phyloP scores from a whole-genome alignment of 64 coral and sea anemone species.

The Stichodactyla helianthus region DNA sequence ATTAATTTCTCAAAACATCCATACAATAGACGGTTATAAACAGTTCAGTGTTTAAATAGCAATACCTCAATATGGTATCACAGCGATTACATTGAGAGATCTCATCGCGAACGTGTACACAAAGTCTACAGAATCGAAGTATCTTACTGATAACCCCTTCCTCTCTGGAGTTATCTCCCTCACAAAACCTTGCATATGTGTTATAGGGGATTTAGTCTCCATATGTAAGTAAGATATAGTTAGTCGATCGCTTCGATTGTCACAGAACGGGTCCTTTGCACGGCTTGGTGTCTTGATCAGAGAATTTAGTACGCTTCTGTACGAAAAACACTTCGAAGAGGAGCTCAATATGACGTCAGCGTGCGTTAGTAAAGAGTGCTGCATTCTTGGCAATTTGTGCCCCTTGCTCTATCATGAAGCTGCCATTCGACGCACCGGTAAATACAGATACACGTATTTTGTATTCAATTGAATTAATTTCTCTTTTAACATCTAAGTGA shows the following conservation, averaged over 20 bases:
- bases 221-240: constrained; percentile 79
- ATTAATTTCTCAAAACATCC: constrained; percentile 66
- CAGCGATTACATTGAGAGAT: constrained; percentile 87
- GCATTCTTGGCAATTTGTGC: constrained; percentile 72
- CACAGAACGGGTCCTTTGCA: constrained; percentile 15
- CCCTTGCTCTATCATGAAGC: constrained; percentile 23
- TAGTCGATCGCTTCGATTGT: constrained; percentile 45
- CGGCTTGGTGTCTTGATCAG: background rate
- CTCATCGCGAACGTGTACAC: constrained; percentile 87
- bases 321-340: background rate
- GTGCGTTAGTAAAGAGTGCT: constrained; percentile 24
- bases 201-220: constrained; percentile 80
- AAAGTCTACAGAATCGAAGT: constrained; percentile 65
- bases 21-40: constrained; percentile 62
- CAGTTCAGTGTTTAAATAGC: constrained; percentile 87
- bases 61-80: constrained; percentile 59
- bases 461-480: background rate
- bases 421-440: background rate
- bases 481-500: background rate
- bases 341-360: constrained; percentile 21
- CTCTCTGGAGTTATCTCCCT: constrained; percentile 78
- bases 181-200: constrained; percentile 74
- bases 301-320: background rate
- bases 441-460: background rate
- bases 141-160: constrained; percentile 88